A percentile compares a stretch with the other conserved stretches of the same genome.
phyloP scores from a whole-genome alignment of 2,888 invertebrate genomes.

The Hypsopygia costalis region DNA sequence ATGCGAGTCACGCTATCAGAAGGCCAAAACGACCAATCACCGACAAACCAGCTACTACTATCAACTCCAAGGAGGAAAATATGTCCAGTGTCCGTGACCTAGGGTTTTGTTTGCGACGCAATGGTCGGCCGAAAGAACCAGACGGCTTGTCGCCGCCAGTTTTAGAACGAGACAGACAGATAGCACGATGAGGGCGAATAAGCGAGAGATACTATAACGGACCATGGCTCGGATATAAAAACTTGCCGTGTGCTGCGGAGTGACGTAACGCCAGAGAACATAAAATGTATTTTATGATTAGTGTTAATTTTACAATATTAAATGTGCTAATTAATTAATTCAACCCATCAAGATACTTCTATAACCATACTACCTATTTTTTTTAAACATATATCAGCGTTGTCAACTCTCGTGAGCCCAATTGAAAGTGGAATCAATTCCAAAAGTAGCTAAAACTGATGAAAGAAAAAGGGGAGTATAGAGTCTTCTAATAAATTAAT shows the following conservation, averaged over 20 bases:
- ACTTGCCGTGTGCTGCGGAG: constrained; percentile 39
- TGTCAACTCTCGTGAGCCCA: no score
- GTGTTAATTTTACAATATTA: constrained; percentile 24
- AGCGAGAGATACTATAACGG: constrained; percentile 43
- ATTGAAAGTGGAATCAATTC: no score
- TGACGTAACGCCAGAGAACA: constrained; percentile 54
- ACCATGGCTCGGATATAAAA: constrained; percentile 60
- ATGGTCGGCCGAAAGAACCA: constrained; percentile 62
- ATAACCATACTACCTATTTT: no score
- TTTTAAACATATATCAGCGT: no score
- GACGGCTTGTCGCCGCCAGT: constrained; percentile 77
- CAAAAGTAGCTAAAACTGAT: no score
- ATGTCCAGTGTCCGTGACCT: constrained; percentile 65
- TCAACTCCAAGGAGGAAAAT: constrained; percentile 49
- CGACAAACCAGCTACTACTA: constrained; percentile 32
- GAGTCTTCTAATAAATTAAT: no score
- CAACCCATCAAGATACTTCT: no score
- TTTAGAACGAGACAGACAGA: constrained; percentile 54
- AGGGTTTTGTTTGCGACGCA: constrained; percentile 70
- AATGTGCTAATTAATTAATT: no score
- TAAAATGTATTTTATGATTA: constrained; percentile 53
- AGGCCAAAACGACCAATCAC: constrained; percentile 33
- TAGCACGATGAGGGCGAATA: constrained; percentile 34
- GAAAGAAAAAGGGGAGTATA: no score
- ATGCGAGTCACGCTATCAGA: constrained; percentile 35